Evolutionary conservation across 2,113 vertebrate species (phyloP).

Genomic region (Pan paniscus): DNA sequence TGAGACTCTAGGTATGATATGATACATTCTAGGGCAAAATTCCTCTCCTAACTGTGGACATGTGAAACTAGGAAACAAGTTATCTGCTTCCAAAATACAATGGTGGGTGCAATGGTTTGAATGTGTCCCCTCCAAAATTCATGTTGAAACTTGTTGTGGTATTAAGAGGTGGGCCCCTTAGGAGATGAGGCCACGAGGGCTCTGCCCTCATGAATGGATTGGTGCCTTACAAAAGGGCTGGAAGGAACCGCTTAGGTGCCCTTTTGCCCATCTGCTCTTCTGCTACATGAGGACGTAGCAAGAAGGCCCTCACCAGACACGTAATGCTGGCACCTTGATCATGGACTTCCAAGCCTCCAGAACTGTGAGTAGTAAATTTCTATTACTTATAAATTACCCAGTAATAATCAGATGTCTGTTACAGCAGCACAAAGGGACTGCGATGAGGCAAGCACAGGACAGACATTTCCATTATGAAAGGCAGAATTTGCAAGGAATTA

Average conservation of each 20-base stretch:
- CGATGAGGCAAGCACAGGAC: neutral
- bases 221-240: neutral
- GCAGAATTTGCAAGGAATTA: neutral
- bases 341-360: neutral
- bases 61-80: neutral
- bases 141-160: neutral
- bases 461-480: neutral
- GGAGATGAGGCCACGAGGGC: neutral
- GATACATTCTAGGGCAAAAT: neutral
- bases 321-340: neutral
- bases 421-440: neutral
- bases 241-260: neutral
- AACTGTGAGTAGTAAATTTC: neutral
- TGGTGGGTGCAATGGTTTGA: neutral
- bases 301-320: neutral
- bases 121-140: neutral
- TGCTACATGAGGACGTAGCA: neutral
- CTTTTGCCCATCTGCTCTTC: neutral
- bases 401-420: neutral
- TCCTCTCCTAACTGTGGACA: neutral
- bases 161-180: neutral
- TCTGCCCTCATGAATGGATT: neutral
- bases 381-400: neutral
- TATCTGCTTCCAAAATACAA: neutral
- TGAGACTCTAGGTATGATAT: neutral